Base-by-base conservation (phyloP, 2,113 vertebrate genomes). In the Electrona antarctica region DNA sequence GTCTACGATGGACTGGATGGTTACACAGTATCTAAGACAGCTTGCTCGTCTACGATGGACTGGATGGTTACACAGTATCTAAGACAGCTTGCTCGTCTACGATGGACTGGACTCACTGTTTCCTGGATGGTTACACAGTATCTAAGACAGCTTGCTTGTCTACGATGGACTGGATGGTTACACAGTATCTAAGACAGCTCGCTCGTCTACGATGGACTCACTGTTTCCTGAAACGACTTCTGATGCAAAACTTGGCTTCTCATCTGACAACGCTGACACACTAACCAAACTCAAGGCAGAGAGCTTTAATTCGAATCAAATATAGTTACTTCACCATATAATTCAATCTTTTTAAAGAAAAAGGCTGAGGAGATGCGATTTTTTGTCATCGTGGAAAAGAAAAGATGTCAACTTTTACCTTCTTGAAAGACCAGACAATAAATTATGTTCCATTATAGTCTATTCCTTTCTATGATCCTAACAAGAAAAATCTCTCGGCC, bases 241-340 rank as follows among this genome's bases (percentile, higher is more conserved):
- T 60, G 49, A 68, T 64, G 55, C 57, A 71, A 63, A 72, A 29
- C 59, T 74, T 77, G 54, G 62, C 72, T 58, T 70, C 49, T 64
- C 46, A 63, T 81, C 69, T 73, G 55, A 78, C 48, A 54, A 62
- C 69, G 55, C 46, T 14, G 60, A 67, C 41, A 13, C 52, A 55
- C 55, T 52, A 52, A 69, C 61, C 54, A 6, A 61, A 58, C 3
- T 51, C 69, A 15, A 58, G 45, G n/a, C 9, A 66, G 29, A 59
- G 11, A 13, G 48, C 59, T 57, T 9, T 33, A 56, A 61, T 60
- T 58, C 45, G 59, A 46, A 55, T 41, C 41, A 12, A 77, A 57
- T 73, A 54, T 15, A 63, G 29, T 67, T 70, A 49, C 49, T 68
- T 29, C 60, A 21, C 59, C 7, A 47, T 50, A 49, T 62, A 59